phyloP scores from a whole-genome alignment of 2,888 invertebrate species.

The Drosophila neonasuta region DNA sequence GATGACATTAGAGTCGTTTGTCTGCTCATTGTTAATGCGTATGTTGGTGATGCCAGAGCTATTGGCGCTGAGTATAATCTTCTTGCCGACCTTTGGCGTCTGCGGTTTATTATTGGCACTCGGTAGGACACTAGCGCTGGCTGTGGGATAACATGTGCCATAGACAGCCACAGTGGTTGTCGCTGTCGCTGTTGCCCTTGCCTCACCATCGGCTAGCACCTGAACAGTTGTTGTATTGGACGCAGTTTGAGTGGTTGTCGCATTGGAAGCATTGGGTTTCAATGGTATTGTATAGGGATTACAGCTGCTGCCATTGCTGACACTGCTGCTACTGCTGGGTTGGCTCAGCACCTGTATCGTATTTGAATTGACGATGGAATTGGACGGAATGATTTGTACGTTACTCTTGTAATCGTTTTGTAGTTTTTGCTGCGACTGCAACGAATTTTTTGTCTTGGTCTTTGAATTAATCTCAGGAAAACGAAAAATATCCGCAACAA shows the following conservation, averaged over 20 bases:
- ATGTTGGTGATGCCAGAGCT: conserved; percentile 81
- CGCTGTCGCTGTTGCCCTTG: conserved; percentile 25
- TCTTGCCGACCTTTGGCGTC: conserved; percentile 78
- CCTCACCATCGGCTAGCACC: conserved; percentile 68
- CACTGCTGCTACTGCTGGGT: conserved; percentile 46
- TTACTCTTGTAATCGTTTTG: conserved; percentile 80
- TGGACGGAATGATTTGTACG: conserved; percentile 83
- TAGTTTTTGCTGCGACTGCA: conserved; percentile 35
- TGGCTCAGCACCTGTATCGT: conserved; percentile 79
- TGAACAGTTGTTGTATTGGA: conserved; percentile 80
- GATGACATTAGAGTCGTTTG: conserved; percentile 54
- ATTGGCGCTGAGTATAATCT: conserved; percentile 80
- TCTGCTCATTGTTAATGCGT: conserved; percentile 76
- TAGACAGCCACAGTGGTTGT: conserved; percentile 60
- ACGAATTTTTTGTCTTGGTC: conserved; percentile 41
- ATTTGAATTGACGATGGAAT: conserved; percentile 59
- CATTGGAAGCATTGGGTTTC: conserved; percentile 56
- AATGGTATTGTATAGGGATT: conserved; percentile 79
- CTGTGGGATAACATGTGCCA: conserved; percentile 64
- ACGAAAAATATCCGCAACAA: conserved; percentile 78
- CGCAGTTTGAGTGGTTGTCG: conserved; percentile 39
- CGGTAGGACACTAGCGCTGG: conserved; percentile 22
- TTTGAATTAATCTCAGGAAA: conserved; percentile 74
- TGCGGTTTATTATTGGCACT: conserved; percentile 45
- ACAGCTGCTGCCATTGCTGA: conserved; percentile 29